Evolutionary conservation across 2,797 vertebrate species (phyloP).

Genomic region (Oceanodroma leucorhoa): DNA sequence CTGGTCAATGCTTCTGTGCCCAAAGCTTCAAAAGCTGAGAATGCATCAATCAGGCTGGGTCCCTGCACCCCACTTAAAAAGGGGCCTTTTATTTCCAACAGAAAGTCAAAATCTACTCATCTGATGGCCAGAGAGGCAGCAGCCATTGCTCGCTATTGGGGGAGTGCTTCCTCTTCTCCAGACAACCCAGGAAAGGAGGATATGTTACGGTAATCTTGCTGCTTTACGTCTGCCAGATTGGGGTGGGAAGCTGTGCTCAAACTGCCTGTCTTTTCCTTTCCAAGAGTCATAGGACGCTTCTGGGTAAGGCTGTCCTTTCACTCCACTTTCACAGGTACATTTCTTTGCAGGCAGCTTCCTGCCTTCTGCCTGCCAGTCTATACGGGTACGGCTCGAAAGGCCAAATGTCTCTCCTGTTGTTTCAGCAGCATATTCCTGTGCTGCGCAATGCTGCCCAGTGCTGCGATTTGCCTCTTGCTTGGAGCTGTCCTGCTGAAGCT

Average conservation of each 20-base stretch:
- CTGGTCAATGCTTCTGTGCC: background rate
- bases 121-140: slow-evolving; percentile 70
- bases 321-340: background rate
- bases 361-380: background rate
- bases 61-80: background rate
- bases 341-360: background rate
- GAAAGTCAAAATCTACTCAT: slow-evolving; percentile 59
- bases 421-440: background rate
- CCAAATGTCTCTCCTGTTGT: background rate
- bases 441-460: background rate
- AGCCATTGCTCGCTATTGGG: slow-evolving; percentile 64
- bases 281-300: background rate
- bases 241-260: background rate
- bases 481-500: background rate
- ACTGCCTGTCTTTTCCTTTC: background rate
- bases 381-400: background rate
- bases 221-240: background rate
- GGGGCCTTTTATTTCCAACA: slow-evolving; percentile 10
- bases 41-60: background rate
- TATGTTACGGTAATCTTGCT: slow-evolving; percentile 44
- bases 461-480: background rate
- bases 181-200: slow-evolving; percentile 61
- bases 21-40: background rate
- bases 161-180: slow-evolving; percentile 17
- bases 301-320: background rate